Percentiles rank a stretch among this genome's conserved stretches.
phyloP scores from a whole-genome alignment of 2,797 vertebrate species.

The Lophura swinhoii region DNA sequence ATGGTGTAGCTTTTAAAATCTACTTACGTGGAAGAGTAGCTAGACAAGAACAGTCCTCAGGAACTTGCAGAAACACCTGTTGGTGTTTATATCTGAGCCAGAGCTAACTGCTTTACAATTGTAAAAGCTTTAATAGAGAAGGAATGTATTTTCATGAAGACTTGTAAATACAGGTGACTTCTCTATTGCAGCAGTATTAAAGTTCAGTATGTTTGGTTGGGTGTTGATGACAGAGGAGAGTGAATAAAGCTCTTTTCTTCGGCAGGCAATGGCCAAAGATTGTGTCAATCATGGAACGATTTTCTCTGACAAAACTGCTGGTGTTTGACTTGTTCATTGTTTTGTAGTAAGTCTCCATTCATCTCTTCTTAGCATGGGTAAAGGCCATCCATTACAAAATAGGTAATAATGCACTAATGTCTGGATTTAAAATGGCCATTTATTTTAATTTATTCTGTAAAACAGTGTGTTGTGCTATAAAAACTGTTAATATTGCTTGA shows the following conservation, averaged over 20 bases:
- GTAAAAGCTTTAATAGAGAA: not conserved
- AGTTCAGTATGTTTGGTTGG: not conserved
- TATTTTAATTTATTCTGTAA: not conserved
- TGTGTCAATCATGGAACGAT: not conserved
- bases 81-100: not conserved
- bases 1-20: not conserved
- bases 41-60: not conserved
- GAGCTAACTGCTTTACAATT: not conserved
- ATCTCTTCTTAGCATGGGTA: not conserved
- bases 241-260: not conserved
- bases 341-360: not conserved
- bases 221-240: not conserved
- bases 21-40: not conserved
- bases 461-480: not conserved
- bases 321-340: not conserved
- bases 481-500: not conserved
- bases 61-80: not conserved
- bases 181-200: not conserved
- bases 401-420: not conserved
- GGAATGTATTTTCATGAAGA: not conserved
- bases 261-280: not conserved
- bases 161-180: not conserved
- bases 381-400: not conserved
- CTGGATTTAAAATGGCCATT: not conserved
- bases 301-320: accelerated